Percentiles rank a stretch among this genome's conserved stretches.
phyloP scores from a whole-genome alignment of 1,140 invertebrate genomes.

The Paracyclopina nana region DNA sequence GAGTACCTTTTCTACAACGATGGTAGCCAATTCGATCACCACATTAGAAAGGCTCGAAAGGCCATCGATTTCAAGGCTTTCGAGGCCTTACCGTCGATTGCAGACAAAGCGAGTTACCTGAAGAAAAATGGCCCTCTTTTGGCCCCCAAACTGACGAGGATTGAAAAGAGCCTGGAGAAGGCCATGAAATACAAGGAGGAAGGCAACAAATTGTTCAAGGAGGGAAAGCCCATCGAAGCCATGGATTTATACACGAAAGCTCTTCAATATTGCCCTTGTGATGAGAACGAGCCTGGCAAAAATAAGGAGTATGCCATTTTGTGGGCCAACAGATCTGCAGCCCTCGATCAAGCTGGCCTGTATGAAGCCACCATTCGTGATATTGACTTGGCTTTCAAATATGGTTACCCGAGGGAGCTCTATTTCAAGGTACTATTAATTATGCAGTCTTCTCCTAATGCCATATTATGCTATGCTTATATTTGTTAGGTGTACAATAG shows the following conservation, averaged over 20 bases:
- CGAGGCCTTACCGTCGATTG: too few species aligned
- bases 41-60: too few species aligned
- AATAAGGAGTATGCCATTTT: conserved; percentile 6
- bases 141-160: too few species aligned
- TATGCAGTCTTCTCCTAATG: neutral
- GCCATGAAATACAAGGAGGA: neutral
- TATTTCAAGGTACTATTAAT: conserved; percentile 6
- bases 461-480: neutral
- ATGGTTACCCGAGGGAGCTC: conserved; percentile 10
- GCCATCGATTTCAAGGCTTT: too few species aligned
- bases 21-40: too few species aligned
- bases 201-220: neutral
- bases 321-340: conserved; percentile 2
- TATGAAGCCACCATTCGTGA: conserved; percentile 5
- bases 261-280: neutral
- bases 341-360: neutral
- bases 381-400: conserved; percentile 12
- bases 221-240: neutral
- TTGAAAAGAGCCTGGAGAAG: neutral
- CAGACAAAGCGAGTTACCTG: too few species aligned
- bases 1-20: too few species aligned
- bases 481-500: conserved; percentile 5
- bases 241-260: neutral
- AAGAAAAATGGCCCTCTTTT: too few species aligned
- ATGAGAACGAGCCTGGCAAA: neutral